Conservation (phyloP, 2,797 vertebrate genomes). For the Myotis daubentonii region DNA sequence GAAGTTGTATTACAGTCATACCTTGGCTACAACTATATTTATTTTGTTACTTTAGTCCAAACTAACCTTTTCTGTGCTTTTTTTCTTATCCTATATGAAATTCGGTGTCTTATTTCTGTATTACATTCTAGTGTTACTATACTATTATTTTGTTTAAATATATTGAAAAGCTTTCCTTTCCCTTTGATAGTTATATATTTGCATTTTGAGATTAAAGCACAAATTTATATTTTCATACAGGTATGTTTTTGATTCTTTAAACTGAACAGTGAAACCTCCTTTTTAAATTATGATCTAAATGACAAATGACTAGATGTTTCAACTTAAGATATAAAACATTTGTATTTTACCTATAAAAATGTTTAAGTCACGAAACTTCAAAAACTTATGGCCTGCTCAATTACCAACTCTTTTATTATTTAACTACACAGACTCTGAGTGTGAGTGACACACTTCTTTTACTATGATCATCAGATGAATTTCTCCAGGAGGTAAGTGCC, state of each 20-base stretch:
- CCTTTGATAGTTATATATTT: background rate
- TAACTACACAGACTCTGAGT: background rate
- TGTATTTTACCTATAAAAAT: background rate
- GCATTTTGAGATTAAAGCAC: conserved; percentile 27
- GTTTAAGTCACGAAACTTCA: background rate
- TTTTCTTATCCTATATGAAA: background rate
- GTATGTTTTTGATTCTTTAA: conserved; percentile 20
- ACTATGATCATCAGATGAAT: background rate
- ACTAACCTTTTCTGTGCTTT: background rate
- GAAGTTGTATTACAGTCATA: background rate
- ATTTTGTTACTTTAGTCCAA: conserved; percentile 7
- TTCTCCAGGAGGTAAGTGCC: background rate
- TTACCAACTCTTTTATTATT: background rate
- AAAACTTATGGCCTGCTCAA: background rate
- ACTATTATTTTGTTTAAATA: background rate
- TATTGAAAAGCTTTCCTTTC: conserved; percentile 12
- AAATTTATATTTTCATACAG: background rate
- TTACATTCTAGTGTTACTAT: background rate
- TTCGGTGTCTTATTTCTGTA: background rate
- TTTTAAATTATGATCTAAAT: conserved; percentile 33
- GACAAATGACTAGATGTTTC: background rate
- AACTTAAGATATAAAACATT: background rate
- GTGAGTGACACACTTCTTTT: background rate
- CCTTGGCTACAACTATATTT: background rate
- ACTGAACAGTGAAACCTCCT: background rate